Percentiles rank a stretch among this genome's conserved stretches.
phyloP scores from a whole-genome alignment of 2,888 invertebrate species.

The Lasioglossum pauxillum region DNA sequence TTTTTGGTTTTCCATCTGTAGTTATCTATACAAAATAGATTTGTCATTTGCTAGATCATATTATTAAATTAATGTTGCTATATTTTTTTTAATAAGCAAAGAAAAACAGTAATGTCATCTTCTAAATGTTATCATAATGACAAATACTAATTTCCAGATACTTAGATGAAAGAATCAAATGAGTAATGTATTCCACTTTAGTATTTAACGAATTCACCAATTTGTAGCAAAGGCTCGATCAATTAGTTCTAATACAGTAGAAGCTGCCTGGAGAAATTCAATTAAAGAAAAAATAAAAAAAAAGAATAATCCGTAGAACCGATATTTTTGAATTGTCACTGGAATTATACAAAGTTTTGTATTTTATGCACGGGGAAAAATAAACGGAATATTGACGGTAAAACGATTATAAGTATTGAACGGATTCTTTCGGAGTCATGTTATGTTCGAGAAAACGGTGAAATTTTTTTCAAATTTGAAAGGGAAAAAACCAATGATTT shows the following conservation, averaged over 20 bases:
- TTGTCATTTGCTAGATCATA: not conserved
- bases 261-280: not conserved
- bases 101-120: slow-evolving; percentile 10
- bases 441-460: not conserved
- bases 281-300: not conserved
- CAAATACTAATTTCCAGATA: not conserved
- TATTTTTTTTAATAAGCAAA: not conserved
- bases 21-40: slow-evolving; percentile 88
- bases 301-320: not conserved
- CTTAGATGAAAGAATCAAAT: not conserved
- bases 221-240: not conserved
- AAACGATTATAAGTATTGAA: not conserved
- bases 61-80: not conserved
- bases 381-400: not conserved
- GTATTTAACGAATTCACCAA: not conserved
- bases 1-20: slow-evolving; percentile 94
- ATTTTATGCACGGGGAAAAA: not conserved
- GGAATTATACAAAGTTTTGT: slow-evolving; percentile 7
- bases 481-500: slow-evolving; percentile 24
- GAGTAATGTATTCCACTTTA: slow-evolving; percentile 17
- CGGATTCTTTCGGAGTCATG: not conserved
- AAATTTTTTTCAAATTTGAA: slow-evolving; percentile 9
- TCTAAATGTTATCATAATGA: slow-evolving; percentile 7
- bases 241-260: not conserved
- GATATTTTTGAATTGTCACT: not conserved